phyloP scores from a whole-genome alignment of 2,888 invertebrate genomes.

The Philereme vetulata region DNA sequence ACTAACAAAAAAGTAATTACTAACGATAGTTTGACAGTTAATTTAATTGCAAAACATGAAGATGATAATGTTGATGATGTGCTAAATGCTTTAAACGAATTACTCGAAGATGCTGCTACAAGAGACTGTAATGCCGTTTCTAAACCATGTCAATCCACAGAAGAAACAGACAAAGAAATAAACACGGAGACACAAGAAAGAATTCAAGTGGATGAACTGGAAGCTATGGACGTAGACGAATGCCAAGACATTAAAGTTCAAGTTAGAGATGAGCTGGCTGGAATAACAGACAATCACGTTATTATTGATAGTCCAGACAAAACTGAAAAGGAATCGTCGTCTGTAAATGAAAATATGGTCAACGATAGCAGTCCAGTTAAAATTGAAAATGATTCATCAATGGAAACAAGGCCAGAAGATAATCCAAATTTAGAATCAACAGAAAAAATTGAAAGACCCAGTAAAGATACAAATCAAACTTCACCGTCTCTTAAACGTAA shows the following conservation, averaged over 20 bases:
- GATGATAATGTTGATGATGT: constrained; percentile 14
- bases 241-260: not conserved
- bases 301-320: not conserved
- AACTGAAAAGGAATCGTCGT: not conserved
- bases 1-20: not conserved
- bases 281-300: not conserved
- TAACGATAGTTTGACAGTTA: not conserved
- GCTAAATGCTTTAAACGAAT: constrained; percentile 15
- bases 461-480: not conserved
- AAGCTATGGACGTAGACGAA: constrained; percentile 21
- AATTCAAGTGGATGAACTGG: constrained; percentile 13
- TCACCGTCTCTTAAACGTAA: constrained; percentile 11
- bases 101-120: constrained; percentile 5
- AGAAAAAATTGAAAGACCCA: not conserved
- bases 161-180: not conserved
- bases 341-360: not conserved
- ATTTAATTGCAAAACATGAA: not conserved
- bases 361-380: constrained; percentile 1
- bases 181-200: not conserved
- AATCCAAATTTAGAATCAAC: not conserved
- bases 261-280: not conserved
- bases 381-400: constrained; percentile 9
- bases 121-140: not conserved
- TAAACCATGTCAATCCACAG: not conserved
- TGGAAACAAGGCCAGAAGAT: constrained; percentile 2